Base-by-base conservation (phyloP, 1,140 invertebrate species). In the Neodiprion fabricii region DNA sequence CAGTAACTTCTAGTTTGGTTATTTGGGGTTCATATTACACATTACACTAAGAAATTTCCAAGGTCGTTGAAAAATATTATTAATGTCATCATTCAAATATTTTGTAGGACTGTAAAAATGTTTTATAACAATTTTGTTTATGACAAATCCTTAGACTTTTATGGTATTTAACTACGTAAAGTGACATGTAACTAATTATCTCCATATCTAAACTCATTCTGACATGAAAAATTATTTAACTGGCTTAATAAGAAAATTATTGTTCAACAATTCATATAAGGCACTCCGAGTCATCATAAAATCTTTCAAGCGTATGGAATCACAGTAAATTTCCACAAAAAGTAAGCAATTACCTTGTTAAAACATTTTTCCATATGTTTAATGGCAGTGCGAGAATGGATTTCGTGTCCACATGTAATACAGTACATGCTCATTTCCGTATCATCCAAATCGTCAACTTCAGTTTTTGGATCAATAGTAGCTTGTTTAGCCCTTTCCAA, bases 351-450 rank as follows among this genome's bases (percentile, higher is more conserved):
- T 86, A 93, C 92, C 89, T 98, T 98, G 79, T 97, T 96, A 83
- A 97, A 98, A 86, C 96, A 98, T 82, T 97, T 96, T 86, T 97
- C 96, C 95, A 97, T 96, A 80, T 98, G 98, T 83, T 96, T 96
- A 9, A 98, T 93, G 1, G 96, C 97, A 1, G 94, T 96, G 50
- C 93, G 90, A 1, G 94, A 94, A 83, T 96, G 94, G 70, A 99
- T 94, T 87, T 98, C 97, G 85, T 96, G 96, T 0, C 97, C 97
- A 89, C 97, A 99, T 0, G 97, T 98, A 12, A 99, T 96, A 87
- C 98, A 99, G 83, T 98, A 98, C 90, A 96, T 95, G 71, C 93
- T 96, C 77, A 94, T 94, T 81, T 98, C 96, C 67, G 93, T 93
- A 83, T 96, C 95, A 12, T 92, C 91, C 80, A 92, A 91, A 69